Base-by-base conservation (phyloP, 2,797 vertebrate genomes). In the Lutjanus argentimaculatus region DNA sequence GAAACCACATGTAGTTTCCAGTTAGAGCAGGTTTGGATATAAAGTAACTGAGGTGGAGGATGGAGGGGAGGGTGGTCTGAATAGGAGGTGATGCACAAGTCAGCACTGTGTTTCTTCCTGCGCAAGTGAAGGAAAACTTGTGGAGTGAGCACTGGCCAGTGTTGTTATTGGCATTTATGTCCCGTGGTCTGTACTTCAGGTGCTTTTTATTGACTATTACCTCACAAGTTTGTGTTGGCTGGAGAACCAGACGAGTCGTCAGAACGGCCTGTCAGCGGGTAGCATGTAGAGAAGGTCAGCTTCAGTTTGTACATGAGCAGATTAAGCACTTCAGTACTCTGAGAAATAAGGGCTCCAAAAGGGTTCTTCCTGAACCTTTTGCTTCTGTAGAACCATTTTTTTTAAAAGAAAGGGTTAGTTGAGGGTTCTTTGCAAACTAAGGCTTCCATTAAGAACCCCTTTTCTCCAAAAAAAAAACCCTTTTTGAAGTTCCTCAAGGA, bases 221-320 rank as follows among this genome's bases (percentile, higher is more conserved):
- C 51, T 81, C 71, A 59, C 52, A 64, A 16, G 79, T 87, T 85
- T 75, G 77, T 69, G 71, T 89, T 93, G 89, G 91, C 86, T 80
- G 55, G 62, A 78, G 79, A 92, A 87, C 82, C 77, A 88, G 90
- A 89, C 85, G 77, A 85, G 86, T 85, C 79, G 82, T 85, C 89
- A 88, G 51, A 87, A 73, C 70, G 59, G 67, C 71, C 72, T 70
- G 75, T 90, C 87, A 85, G 85, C 79, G 77, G 68, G 72, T 75
- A 72, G 67, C 49, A 17, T 40, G 45, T 25, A 58, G 43, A 70
- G 59, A 89, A 87, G 73, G 91, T 91, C 85, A 87, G 59, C 83
- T 72, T 81, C 49, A 40, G 71, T 81, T 83, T 83, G 57, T 77
- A 75, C 56, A 79, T 67, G 42, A 68, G 80, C 76, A 81, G 71